Percentiles rank a stretch among this genome's conserved stretches.
phyloP scores from a whole-genome alignment of 2,113 vertebrate genomes.

The Odocoileus hemionus region DNA sequence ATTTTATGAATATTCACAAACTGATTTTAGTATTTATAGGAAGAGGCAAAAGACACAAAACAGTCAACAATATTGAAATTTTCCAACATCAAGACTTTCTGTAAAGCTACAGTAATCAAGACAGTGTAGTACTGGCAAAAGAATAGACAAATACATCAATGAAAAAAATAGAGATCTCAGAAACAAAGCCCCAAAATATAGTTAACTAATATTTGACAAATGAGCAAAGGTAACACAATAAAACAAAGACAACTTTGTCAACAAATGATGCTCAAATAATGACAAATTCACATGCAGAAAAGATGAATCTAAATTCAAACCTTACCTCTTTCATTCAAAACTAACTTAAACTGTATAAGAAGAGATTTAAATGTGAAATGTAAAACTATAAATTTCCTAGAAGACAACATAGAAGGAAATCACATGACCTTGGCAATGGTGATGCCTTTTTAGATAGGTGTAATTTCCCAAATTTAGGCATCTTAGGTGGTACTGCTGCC shows the following conservation, averaged over 20 bases:
- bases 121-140: neutral
- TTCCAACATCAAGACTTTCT: neutral
- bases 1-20: neutral
- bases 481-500: conserved; percentile 91
- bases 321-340: neutral
- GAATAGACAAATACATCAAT: neutral
- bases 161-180: neutral
- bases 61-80: neutral
- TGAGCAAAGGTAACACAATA: neutral
- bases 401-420: neutral
- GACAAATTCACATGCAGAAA: neutral
- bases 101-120: neutral
- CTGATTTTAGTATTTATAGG: neutral
- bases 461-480: conserved; percentile 91
- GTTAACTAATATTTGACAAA: neutral
- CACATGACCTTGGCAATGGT: neutral
- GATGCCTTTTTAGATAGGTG: conserved; percentile 62
- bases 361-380: neutral
- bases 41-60: neutral
- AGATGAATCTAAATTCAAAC: neutral
- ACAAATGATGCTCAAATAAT: neutral
- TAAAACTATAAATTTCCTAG: neutral
- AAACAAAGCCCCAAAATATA: neutral
- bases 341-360: neutral
- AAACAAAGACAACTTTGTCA: neutral